Evolutionary conservation across 2,113 vertebrate genomes (phyloP).

Genomic region (Chionodraco myersi): DNA sequence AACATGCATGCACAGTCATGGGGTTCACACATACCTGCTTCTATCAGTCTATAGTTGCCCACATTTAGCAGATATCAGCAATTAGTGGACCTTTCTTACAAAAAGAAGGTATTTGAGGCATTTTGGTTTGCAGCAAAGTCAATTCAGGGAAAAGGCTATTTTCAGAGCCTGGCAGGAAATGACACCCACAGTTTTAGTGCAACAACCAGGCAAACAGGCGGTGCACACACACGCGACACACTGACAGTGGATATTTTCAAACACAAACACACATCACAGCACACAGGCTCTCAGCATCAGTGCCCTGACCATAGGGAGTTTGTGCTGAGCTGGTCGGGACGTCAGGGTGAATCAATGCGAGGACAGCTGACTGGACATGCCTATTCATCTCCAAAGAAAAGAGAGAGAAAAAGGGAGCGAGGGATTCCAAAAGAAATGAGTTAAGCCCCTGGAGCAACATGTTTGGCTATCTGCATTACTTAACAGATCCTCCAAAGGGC

Average conservation of each 20-base stretch:
- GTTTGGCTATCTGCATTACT: conserved; percentile 74
- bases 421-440: conserved; percentile 79
- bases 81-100: background rate
- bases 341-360: conserved; percentile 86
- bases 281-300: conserved; percentile 76
- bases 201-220: conserved; percentile 50
- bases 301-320: conserved; percentile 83
- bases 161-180: conserved; percentile 53
- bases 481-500: conserved; percentile 56
- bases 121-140: conserved; percentile 12
- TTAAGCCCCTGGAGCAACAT: conserved; percentile 78
- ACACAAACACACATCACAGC: background rate
- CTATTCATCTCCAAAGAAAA: conserved; percentile 87
- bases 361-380: conserved; percentile 86
- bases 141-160: conserved; percentile 41
- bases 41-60: conserved; percentile 1
- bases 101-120: background rate
- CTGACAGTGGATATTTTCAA: too few relatives aligned
- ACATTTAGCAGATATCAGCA: conserved; percentile 9
- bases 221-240: background rate
- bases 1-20: conserved; percentile 30
- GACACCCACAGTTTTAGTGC: conserved; percentile 56
- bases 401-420: conserved; percentile 72
- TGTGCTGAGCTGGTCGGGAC: conserved; percentile 87
- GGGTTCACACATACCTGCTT: conserved; percentile 20